Evolutionary conservation across 2,888 invertebrate genomes (phyloP).

Genomic region (Protodeltote pygarga): DNA sequence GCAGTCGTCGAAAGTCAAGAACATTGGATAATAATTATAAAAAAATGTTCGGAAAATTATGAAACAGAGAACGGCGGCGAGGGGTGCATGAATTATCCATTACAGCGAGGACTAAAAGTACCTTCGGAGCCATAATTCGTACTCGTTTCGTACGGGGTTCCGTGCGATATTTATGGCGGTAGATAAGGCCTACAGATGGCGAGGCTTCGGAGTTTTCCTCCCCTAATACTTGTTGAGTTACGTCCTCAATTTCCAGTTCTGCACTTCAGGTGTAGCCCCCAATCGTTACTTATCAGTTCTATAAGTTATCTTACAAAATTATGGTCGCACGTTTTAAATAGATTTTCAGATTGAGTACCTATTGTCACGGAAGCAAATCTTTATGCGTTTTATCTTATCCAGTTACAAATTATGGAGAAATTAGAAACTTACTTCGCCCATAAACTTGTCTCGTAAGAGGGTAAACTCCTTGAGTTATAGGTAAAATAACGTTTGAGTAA

Average conservation of each 20-base stretch:
- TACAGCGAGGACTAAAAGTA: constrained; percentile 73
- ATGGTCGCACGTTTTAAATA: constrained; percentile 15
- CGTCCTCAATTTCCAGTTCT: constrained; percentile 83
- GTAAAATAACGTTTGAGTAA: constrained; percentile 25
- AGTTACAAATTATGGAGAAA: constrained; percentile 42
- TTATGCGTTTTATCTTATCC: constrained; percentile 38
- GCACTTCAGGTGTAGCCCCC: constrained; percentile 76
- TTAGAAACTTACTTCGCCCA: constrained; percentile 25
- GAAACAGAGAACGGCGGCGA: constrained; percentile 59
- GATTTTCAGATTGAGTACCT: constrained; percentile 33
- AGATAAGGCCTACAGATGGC: constrained; percentile 86
- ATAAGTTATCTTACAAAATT: constrained; percentile 33
- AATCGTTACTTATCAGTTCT: constrained; percentile 52
- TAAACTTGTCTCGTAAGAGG: constrained; percentile 28
- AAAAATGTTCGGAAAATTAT: constrained; percentile 78
- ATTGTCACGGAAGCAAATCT: constrained; percentile 36
- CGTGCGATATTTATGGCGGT: constrained; percentile 79
- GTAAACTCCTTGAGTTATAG: constrained; percentile 33
- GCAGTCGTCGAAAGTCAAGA: constrained; percentile 57
- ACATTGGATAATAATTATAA: constrained; percentile 74
- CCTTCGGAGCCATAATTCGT: constrained; percentile 80
- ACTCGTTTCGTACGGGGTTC: constrained; percentile 75
- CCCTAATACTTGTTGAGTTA: constrained; percentile 86
- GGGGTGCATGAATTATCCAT: constrained; percentile 87
- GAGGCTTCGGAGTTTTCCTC: constrained; percentile 79